Evolutionary conservation across 1,140 invertebrate species (phyloP).

Genomic region (Diprion similis): DNA sequence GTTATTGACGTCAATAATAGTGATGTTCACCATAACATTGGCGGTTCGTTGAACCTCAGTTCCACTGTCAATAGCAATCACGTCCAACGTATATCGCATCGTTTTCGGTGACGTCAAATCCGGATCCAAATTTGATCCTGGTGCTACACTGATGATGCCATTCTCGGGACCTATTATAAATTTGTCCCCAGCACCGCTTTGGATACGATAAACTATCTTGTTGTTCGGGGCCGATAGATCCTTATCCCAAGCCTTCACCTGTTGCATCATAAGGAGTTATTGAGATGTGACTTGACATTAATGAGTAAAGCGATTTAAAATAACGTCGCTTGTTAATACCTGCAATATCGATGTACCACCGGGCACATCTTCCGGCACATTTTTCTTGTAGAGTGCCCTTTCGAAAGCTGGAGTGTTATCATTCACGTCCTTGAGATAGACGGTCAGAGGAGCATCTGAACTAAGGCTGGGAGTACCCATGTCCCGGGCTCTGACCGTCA

Average conservation of each 20-base stretch:
- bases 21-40: conserved; percentile 80
- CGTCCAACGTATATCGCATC: conserved; percentile 70
- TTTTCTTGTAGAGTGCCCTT: conserved; percentile 73
- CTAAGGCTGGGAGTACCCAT: conserved; percentile 78
- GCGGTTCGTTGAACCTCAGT: conserved; percentile 80
- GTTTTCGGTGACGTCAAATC: conserved; percentile 82
- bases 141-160: conserved; percentile 84
- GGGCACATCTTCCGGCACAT: conserved; percentile 82
- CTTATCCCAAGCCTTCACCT: conserved; percentile 82
- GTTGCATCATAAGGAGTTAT: conserved; percentile 16
- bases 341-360: conserved; percentile 81
- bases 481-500: conserved; percentile 82
- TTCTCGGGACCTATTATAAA: conserved; percentile 86
- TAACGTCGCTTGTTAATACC: conserved; percentile 53
- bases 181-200: conserved; percentile 87
- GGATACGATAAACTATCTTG: conserved; percentile 85
- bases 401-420: conserved; percentile 86
- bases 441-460: conserved; percentile 75
- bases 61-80: conserved; percentile 86
- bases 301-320: conserved; percentile 18
- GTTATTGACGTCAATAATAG: conserved; percentile 90
- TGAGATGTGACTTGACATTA: not conserved
- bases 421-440: conserved; percentile 89
- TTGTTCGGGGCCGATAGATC: conserved; percentile 90
- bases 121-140: conserved; percentile 87